phyloP scores from a whole-genome alignment of 1,140 invertebrate species.

The Atta colombica region DNA sequence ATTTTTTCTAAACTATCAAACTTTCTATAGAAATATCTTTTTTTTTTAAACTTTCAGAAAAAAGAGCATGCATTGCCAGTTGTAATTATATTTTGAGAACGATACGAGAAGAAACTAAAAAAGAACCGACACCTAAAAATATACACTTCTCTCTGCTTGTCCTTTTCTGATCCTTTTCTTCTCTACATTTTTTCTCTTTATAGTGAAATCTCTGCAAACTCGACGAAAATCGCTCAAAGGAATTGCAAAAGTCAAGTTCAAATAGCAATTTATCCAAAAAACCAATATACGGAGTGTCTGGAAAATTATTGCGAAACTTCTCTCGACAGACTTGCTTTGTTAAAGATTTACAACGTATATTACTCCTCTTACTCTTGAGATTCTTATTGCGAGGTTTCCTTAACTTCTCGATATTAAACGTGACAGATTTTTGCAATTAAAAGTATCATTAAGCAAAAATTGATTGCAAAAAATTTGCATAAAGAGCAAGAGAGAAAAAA shows the following conservation, averaged over 20 bases:
- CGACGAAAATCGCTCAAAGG: slow-evolving; percentile 8
- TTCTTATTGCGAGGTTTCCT: background rate
- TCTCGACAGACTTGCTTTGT: background rate
- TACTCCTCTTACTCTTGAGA: background rate
- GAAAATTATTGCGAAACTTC: background rate
- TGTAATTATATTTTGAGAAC: slow-evolving; percentile 45
- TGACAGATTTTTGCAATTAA: background rate
- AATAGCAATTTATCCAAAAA: background rate
- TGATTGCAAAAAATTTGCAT: background rate
- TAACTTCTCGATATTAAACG: background rate
- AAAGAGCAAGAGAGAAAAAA: background rate
- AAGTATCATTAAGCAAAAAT: background rate
- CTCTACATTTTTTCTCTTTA: background rate
- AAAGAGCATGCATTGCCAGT: background rate
- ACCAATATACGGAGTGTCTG: background rate
- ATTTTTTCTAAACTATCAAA: background rate
- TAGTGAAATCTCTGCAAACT: slow-evolving; percentile 46
- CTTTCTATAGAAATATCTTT: background rate
- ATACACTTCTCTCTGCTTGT: slow-evolving; percentile 4
- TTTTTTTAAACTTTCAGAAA: background rate
- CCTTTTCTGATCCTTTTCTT: background rate
- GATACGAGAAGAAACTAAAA: slow-evolving; percentile 51
- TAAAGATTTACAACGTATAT: background rate
- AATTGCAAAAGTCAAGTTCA: slow-evolving; percentile 52
- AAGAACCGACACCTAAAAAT: slow-evolving; percentile 66